These are phyloP conservation scores for Ephestia elutella DNA, from an alignment of 1,140 invertebrate genomes.

Conservation along the genomic window DNA sequence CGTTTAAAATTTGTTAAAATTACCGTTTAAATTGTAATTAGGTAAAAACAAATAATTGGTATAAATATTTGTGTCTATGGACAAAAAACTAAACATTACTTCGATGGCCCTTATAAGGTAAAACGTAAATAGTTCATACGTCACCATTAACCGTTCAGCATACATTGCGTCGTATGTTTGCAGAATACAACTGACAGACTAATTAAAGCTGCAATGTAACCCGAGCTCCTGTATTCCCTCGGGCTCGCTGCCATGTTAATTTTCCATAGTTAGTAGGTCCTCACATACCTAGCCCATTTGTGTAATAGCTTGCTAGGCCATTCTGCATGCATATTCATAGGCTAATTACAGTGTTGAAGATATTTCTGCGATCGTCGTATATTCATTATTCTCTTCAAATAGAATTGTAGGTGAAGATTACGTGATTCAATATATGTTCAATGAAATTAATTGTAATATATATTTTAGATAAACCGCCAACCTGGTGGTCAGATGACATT, in stretches of 20 bases:
- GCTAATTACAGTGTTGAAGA: slow-evolving; percentile 5
- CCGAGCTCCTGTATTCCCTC: slow-evolving; percentile 12
- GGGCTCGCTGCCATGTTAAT: slow-evolving; percentile 10
- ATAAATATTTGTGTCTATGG: too few species aligned
- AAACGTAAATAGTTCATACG: too few species aligned
- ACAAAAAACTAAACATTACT: too few species aligned
- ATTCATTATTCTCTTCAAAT: not conserved
- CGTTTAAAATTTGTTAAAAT: too few species aligned
- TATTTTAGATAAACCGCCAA: too few species aligned
- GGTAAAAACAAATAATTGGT: too few species aligned
- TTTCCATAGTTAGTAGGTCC: slow-evolving; percentile 19
- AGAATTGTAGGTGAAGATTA: not conserved
- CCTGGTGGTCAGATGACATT: too few species aligned
- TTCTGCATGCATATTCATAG: slow-evolving; percentile 13
- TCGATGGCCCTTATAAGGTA: too few species aligned
- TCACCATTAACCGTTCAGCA: not conserved
- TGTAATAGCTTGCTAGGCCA: slow-evolving; percentile 15
- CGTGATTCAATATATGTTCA: too few species aligned
- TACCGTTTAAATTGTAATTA: too few species aligned
- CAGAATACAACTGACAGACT: slow-evolving; percentile 16
- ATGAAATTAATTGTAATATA: too few species aligned
- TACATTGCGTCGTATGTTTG: slow-evolving; percentile 8
- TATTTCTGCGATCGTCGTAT: not conserved
- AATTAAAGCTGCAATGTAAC: slow-evolving; percentile 30
- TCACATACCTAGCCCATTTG: slow-evolving; percentile 13